A percentile compares a stretch with the other conserved stretches of the same genome.
phyloP scores from a whole-genome alignment of 2,888 invertebrate genomes.

The Morpho deidamia region DNA sequence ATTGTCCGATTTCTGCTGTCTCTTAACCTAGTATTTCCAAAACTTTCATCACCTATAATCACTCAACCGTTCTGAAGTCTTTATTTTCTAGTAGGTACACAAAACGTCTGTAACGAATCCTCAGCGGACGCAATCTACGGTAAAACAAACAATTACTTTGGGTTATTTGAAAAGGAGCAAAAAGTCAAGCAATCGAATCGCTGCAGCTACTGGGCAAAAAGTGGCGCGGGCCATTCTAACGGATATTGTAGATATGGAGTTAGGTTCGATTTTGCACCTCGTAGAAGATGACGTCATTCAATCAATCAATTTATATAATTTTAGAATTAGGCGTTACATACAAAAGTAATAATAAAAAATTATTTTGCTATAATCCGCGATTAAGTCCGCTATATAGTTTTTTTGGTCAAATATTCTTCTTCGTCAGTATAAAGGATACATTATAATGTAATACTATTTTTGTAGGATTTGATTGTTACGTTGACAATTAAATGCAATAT shows the following conservation, averaged over 20 bases:
- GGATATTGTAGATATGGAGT: conserved; percentile 7
- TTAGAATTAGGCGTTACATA: no score
- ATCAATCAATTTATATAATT: no score
- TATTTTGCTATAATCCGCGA: no score
- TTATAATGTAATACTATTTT: no score
- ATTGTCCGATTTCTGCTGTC: background rate
- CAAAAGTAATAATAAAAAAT: no score
- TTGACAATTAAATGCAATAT: no score
- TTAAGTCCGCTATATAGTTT: no score
- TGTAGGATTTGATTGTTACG: no score
- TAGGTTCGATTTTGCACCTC: background rate
- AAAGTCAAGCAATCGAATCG: conserved; percentile 73
- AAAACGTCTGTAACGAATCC: conserved; percentile 69
- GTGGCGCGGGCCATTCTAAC: conserved; percentile 24
- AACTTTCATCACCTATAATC: conserved; percentile 27
- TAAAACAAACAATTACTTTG: conserved; percentile 78
- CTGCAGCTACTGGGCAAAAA: conserved; percentile 72
- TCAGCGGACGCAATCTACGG: conserved; percentile 67
- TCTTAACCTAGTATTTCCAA: conserved; percentile 1
- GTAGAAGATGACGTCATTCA: no score
- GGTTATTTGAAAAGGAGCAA: conserved; percentile 73
- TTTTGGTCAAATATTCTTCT: no score
- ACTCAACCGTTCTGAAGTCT: conserved; percentile 63
- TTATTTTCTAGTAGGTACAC: conserved; percentile 54
- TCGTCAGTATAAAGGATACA: no score